Evolutionary conservation across 2,888 invertebrate genomes (phyloP).

Genomic region (Lobophora halterata): DNA sequence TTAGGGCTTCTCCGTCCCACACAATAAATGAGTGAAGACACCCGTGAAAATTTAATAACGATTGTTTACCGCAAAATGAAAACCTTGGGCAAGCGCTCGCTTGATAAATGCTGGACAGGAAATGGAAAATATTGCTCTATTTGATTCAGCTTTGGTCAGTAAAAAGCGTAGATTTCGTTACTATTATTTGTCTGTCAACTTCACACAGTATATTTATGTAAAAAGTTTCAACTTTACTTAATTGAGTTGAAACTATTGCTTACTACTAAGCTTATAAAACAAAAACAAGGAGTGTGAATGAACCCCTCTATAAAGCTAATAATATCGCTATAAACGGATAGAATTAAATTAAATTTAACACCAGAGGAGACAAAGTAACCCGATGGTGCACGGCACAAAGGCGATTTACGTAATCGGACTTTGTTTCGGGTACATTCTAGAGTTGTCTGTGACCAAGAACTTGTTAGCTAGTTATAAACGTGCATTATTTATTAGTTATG

Average conservation of each 20-base stretch:
- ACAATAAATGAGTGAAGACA: conserved; percentile 59
- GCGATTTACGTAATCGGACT: conserved; percentile 58
- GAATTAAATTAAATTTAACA: conserved; percentile 32
- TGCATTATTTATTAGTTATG: no score
- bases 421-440: conserved; percentile 39
- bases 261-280: no score
- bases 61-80: conserved; percentile 75
- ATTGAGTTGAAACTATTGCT: no score
- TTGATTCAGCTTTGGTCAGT: conserved; percentile 27
- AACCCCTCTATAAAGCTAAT: conserved; percentile 20
- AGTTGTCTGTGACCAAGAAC: not conserved
- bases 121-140: conserved; percentile 40
- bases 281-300: conserved; percentile 16
- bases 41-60: conserved; percentile 77
- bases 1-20: conserved; percentile 54
- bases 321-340: conserved; percentile 19
- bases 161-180: no score
- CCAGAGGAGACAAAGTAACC: conserved; percentile 35
- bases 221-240: not conserved
- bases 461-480: no score
- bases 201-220: no score
- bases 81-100: conserved; percentile 58
- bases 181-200: no score
- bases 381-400: conserved; percentile 48
- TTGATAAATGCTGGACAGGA: conserved; percentile 52